These are phyloP conservation scores for Drosophila quadrilineata DNA, from an alignment of 1,140 invertebrate genomes.

Conservation along the genomic window DNA sequence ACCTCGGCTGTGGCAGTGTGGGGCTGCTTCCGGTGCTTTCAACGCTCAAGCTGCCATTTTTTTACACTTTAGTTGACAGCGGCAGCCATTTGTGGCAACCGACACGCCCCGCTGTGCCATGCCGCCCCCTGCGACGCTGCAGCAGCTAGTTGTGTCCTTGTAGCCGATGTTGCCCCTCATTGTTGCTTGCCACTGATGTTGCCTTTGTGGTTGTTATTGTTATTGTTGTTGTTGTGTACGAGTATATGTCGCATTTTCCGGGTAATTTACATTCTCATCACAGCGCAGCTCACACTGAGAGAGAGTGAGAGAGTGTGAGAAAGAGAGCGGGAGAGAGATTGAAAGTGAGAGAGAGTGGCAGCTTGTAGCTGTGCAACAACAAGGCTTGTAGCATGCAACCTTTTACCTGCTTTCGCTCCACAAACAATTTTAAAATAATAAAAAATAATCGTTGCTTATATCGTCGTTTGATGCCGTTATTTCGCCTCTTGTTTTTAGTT, in stretches of 20 bases:
- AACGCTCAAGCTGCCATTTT: slow-evolving; percentile 72
- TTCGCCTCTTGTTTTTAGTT: slow-evolving; percentile 50
- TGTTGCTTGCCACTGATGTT: slow-evolving; percentile 4
- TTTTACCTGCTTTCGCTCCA: not conserved
- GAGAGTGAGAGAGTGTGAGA: not conserved
- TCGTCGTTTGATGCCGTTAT: slow-evolving; percentile 35
- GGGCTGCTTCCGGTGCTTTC: slow-evolving; percentile 61
- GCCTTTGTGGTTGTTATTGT: slow-evolving; percentile 26
- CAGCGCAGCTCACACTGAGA: slow-evolving; percentile 32
- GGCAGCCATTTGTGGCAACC: slow-evolving; percentile 60
- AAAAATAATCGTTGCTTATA: slow-evolving; percentile 48
- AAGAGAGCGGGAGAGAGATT: too few relatives aligned
- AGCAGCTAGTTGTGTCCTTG: slow-evolving; percentile 55
- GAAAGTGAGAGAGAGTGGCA: too few relatives aligned
- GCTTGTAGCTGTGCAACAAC: slow-evolving; percentile 25
- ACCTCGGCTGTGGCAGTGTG: slow-evolving; percentile 54
- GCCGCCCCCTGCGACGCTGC: too few relatives aligned
- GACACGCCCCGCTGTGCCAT: slow-evolving; percentile 26
- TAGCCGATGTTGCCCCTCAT: slow-evolving; percentile 7
- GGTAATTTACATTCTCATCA: slow-evolving; percentile 76
- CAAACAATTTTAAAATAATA: slow-evolving; percentile 69
- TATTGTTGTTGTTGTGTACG: slow-evolving; percentile 33
- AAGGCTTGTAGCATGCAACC: slow-evolving; percentile 28
- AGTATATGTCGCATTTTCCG: slow-evolving; percentile 75
- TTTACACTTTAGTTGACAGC: slow-evolving; percentile 77